Conservation (phyloP, 2,797 vertebrate genomes). For the Eremophila alpestris region DNA sequence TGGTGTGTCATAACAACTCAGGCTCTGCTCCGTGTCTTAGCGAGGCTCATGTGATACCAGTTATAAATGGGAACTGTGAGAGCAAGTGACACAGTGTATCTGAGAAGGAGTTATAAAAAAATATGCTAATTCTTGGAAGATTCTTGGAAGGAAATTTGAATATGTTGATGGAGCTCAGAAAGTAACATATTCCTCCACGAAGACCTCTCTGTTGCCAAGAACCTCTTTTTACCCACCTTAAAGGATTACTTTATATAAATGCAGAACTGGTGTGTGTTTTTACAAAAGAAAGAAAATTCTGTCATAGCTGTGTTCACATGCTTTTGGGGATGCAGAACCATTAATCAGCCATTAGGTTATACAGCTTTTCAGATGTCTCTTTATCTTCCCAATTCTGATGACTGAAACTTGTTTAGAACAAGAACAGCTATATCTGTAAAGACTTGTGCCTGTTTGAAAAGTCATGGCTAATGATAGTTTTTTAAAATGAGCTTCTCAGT, state of each 20-base stretch:
- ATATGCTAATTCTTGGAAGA: constrained; percentile 42
- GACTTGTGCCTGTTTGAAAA: constrained; percentile 33
- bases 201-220: constrained; percentile 20
- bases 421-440: constrained; percentile 12
- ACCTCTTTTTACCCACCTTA: neutral
- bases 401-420: constrained; percentile 29
- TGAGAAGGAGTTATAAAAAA: constrained; percentile 65
- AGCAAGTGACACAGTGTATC: constrained; percentile 53
- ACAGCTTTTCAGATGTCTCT: neutral
- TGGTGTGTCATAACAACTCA: constrained; percentile 24
- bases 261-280: neutral
- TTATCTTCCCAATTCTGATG: neutral
- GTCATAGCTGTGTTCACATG: neutral
- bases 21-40: constrained; percentile 22
- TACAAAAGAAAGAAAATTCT: neutral
- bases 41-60: constrained; percentile 44
- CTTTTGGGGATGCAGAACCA: neutral
- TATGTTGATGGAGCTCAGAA: constrained; percentile 32
- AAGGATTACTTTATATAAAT: neutral
- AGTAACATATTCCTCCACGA: constrained; percentile 27
- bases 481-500: neutral
- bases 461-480: constrained; percentile 27
- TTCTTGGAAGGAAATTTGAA: constrained; percentile 61
- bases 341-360: neutral
- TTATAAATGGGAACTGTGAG: constrained; percentile 46